These are phyloP conservation scores for Pseudobourletiella spinata DNA, from an alignment of 1,140 invertebrate genomes.

Conservation along the genomic window DNA sequence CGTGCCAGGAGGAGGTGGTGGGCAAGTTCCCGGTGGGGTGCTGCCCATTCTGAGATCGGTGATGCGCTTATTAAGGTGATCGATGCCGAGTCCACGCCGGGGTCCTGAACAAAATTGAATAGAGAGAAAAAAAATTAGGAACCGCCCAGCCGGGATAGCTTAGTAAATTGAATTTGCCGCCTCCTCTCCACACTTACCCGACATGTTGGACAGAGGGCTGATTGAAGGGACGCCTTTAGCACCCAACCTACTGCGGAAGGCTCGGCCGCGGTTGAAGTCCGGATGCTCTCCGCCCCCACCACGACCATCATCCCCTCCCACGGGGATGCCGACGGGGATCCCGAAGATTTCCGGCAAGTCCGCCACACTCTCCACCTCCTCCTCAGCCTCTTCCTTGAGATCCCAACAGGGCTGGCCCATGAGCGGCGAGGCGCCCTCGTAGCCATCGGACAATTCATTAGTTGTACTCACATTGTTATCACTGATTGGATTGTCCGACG, in stretches of 20 bases:
- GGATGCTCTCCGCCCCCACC: slow-evolving; percentile 15
- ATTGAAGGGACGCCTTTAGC: slow-evolving; percentile 27
- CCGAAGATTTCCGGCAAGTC: slow-evolving; percentile 19
- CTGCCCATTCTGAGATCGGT: slow-evolving; percentile 65
- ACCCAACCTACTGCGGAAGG: slow-evolving; percentile 38
- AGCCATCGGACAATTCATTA: slow-evolving; percentile 40
- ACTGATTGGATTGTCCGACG: slow-evolving; percentile 45
- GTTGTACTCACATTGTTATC: slow-evolving; percentile 48
- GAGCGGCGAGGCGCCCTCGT: slow-evolving; percentile 42
- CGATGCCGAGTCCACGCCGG: slow-evolving; percentile 42
- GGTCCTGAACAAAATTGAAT: slow-evolving; percentile 25
- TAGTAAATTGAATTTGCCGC: no score
- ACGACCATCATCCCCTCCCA: slow-evolving; percentile 23
- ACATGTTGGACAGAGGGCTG: background rate
- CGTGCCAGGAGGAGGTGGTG: slow-evolving; percentile 2
- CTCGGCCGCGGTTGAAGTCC: slow-evolving; percentile 35
- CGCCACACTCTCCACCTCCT: slow-evolving; percentile 50
- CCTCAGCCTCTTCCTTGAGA: slow-evolving; percentile 58
- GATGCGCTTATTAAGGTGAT: slow-evolving; percentile 59
- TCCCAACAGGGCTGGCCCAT: slow-evolving; percentile 38
- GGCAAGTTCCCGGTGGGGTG: slow-evolving; percentile 32
- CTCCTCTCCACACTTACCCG: no score
- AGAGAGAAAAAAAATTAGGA: background rate
- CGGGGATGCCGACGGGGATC: slow-evolving; percentile 24
- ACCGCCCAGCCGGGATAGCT: no score